These are phyloP conservation scores for Rhopilema esculentum DNA, from an alignment of 30 jellyfish, hydroid and myxozoan genomes.

Conservation along the genomic window DNA sequence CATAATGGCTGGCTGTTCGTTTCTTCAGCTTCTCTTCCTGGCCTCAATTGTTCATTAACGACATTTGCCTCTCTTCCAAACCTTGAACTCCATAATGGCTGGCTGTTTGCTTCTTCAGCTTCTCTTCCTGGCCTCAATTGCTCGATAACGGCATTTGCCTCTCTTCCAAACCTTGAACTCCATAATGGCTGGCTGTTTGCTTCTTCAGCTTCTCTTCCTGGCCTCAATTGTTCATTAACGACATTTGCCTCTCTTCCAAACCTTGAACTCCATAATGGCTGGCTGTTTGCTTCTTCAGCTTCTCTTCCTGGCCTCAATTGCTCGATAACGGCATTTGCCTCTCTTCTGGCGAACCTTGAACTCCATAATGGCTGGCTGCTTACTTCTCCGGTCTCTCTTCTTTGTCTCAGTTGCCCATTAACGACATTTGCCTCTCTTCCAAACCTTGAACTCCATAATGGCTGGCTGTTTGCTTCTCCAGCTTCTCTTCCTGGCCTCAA, in stretches of 20 bases:
- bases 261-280: slow-evolving; percentile 16
- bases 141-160: background rate
- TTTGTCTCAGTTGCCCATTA: background rate
- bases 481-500: background rate
- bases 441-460: slow-evolving; percentile 22
- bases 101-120: background rate
- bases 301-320: background rate
- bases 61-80: slow-evolving; percentile 21
- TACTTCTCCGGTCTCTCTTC: background rate
- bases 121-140: background rate
- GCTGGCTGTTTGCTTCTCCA: background rate
- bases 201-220: background rate
- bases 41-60: background rate
- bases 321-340: background rate
- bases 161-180: slow-evolving; percentile 50
- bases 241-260: slow-evolving; percentile 21
- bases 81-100: slow-evolving; percentile 26
- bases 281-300: background rate
- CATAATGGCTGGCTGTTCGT: slow-evolving; percentile 18
- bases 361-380: slow-evolving; percentile 40
- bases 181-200: slow-evolving; percentile 9
- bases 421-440: slow-evolving; percentile 16
- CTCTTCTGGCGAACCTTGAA: slow-evolving; percentile 21
- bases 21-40: background rate
- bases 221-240: background rate